Percentiles rank a stretch among this genome's conserved stretches.
Evolutionary conservation across 2,888 invertebrate species (phyloP).

Genomic region (Machimus atricapillus): DNA sequence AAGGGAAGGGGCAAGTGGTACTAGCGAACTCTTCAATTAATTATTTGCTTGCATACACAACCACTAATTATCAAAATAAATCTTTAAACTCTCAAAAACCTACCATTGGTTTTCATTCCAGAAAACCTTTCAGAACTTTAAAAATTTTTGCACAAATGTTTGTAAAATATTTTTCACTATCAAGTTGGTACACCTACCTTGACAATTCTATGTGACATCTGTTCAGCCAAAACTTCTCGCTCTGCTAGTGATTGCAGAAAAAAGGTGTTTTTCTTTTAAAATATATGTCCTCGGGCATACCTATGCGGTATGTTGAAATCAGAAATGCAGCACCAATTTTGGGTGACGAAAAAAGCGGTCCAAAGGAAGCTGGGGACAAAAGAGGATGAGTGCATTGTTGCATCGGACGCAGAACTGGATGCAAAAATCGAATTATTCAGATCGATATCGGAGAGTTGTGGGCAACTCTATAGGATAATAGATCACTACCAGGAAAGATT

Average conservation of each 20-base stretch:
- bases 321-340: constrained; percentile 93
- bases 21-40: background rate
- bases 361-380: constrained; percentile 92
- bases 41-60: background rate
- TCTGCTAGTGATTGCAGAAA: background rate
- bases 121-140: no score
- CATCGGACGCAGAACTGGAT: constrained; percentile 96
- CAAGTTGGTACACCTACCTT: background rate
- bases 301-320: constrained; percentile 56
- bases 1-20: background rate
- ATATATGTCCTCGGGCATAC: background rate
- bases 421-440: constrained; percentile 93
- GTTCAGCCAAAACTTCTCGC: background rate
- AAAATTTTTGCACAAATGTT: background rate
- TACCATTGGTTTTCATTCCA: no score
- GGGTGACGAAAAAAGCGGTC: constrained; percentile 97
- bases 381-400: constrained; percentile 95
- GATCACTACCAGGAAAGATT: constrained; percentile 94
- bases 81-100: no score
- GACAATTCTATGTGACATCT: background rate
- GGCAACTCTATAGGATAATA: constrained; percentile 84
- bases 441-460: constrained; percentile 90
- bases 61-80: background rate
- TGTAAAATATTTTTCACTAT: background rate
- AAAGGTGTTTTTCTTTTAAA: background rate